Conservation (phyloP, 2,888 invertebrate genomes). For the Junonia oenone region DNA sequence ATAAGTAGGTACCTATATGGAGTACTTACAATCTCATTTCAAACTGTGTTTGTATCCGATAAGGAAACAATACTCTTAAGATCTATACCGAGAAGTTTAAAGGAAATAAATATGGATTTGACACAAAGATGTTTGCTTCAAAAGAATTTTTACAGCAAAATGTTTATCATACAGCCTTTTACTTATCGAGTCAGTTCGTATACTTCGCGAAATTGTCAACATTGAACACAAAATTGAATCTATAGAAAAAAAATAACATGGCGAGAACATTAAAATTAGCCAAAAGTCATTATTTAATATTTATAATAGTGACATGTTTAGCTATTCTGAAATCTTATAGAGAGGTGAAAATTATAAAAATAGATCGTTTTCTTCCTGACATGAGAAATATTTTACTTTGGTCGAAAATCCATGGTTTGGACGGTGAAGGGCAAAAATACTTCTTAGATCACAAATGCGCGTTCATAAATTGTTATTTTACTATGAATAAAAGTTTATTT, state of each 20-base stretch:
- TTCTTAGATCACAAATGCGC: slow-evolving; percentile 44
- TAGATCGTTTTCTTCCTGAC: slow-evolving; percentile 47
- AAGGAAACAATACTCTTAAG: neutral
- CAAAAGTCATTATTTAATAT: slow-evolving; percentile 21
- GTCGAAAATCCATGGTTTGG: slow-evolving; percentile 43
- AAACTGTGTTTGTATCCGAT: neutral
- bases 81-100: neutral
- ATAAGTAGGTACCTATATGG: neutral
- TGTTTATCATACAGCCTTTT: neutral
- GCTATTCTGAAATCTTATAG: slow-evolving; percentile 24
- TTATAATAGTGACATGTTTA: slow-evolving; percentile 18
- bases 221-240: neutral
- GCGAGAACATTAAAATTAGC: slow-evolving; percentile 11
- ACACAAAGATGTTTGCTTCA: neutral
- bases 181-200: neutral
- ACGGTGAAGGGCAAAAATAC: slow-evolving; percentile 42
- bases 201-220: neutral
- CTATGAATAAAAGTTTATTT: slow-evolving; percentile 47
- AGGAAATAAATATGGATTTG: neutral
- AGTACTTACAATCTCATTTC: neutral
- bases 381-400: slow-evolving; percentile 57
- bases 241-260: slow-evolving; percentile 1
- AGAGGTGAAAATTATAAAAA: slow-evolving; percentile 30
- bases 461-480: slow-evolving; percentile 54
- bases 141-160: neutral